phyloP scores from a whole-genome alignment of 1,140 invertebrate genomes.

The Drosophila littoralis region DNA sequence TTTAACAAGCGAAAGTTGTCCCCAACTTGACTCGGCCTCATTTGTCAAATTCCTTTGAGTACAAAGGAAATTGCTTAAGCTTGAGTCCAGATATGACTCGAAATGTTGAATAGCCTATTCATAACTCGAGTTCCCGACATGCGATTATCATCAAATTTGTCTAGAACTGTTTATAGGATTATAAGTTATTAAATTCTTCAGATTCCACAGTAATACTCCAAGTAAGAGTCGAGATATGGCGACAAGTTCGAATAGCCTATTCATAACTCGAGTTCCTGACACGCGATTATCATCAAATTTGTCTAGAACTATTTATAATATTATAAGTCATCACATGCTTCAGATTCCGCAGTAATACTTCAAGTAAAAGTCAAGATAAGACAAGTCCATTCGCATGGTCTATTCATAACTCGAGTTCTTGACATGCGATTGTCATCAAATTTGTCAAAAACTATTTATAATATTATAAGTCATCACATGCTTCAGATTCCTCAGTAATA shows the following conservation, averaged over 20 bases:
- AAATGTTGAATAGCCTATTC: not conserved
- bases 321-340: no score
- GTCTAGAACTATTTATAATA: no score
- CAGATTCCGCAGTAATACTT: no score
- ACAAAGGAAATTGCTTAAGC: not conserved
- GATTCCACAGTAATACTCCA: no score
- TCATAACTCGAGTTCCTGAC: not conserved
- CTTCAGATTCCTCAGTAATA: no score
- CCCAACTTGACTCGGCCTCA: not conserved
- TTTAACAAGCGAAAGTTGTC: constrained; percentile 31
- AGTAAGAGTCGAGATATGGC: not conserved
- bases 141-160: not conserved
- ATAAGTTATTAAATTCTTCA: no score
- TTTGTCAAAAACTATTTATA: not conserved
- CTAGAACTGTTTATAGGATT: no score
- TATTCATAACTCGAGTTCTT: constrained; percentile 10
- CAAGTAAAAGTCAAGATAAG: not conserved
- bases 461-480: no score
- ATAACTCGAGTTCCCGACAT: not conserved
- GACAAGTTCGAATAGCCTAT: not conserved
- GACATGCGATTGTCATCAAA: not conserved
- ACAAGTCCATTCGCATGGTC: not conserved
- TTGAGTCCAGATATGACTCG: not conserved
- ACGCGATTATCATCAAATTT: not conserved
- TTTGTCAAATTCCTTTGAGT: constrained; percentile 3